phyloP scores from a whole-genome alignment of 2,113 vertebrate genomes.

The Ptyas mucosa region DNA sequence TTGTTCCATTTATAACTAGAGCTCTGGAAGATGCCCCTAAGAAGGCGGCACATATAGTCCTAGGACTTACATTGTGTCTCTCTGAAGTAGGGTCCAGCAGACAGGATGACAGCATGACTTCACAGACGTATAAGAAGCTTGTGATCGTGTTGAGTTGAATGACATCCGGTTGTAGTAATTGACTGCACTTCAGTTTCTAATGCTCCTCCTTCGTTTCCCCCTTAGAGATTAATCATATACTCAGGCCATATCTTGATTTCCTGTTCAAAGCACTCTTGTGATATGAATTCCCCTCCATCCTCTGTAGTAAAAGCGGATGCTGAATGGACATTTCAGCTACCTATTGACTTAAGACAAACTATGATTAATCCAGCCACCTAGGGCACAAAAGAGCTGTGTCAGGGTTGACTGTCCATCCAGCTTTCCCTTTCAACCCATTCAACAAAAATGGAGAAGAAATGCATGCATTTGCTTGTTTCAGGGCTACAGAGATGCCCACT shows the following conservation, averaged over 20 bases:
- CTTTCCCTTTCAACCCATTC: not conserved
- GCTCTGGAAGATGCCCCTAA: not conserved
- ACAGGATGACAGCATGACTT: not conserved
- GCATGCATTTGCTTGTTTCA: not conserved
- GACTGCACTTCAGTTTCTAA: not conserved
- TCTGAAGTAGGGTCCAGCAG: not conserved
- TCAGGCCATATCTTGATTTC: slow-evolving; percentile 53
- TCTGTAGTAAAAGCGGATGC: slow-evolving; percentile 40
- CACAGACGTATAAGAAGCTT: not conserved
- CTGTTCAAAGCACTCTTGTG: slow-evolving; percentile 60
- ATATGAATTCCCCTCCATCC: slow-evolving; percentile 49
- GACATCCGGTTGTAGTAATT: slow-evolving; percentile 37
- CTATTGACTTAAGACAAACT: not conserved
- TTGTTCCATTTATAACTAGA: not conserved
- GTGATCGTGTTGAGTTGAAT: not conserved
- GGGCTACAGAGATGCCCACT: not conserved
- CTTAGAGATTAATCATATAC: slow-evolving; percentile 53
- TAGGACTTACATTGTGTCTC: not conserved
- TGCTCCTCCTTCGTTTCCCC: slow-evolving; percentile 35
- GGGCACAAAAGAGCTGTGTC: not conserved
- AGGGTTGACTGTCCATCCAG: not conserved
- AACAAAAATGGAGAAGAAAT: not conserved
- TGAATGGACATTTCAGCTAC: slow-evolving; percentile 28
- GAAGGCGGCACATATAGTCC: not conserved
- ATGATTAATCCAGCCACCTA: not conserved